A percentile compares a stretch with the other conserved stretches of the same genome.
phyloP scores from a whole-genome alignment of 2,888 invertebrate species.

The Acanthoscelides obtectus region DNA sequence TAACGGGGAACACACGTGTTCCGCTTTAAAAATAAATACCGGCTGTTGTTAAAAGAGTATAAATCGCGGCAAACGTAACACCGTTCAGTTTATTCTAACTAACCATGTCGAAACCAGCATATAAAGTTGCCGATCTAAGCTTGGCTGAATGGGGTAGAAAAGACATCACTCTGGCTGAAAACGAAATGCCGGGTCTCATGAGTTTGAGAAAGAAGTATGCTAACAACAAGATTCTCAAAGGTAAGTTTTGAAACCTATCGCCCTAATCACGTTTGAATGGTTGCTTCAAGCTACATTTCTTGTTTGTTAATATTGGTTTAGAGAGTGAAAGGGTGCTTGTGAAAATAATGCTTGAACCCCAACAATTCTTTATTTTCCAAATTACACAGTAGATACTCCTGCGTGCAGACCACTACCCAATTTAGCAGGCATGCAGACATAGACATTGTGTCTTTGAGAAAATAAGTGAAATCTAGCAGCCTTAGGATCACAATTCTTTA shows the following conservation, averaged over 20 bases:
- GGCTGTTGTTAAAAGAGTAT: not conserved
- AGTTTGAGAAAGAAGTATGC: conserved; percentile 88
- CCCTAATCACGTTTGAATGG: no score
- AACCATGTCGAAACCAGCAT: not conserved
- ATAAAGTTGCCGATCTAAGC: conserved; percentile 69
- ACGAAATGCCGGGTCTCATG: conserved; percentile 99
- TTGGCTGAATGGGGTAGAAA: conserved; percentile 95
- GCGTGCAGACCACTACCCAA: no score
- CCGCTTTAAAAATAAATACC: not conserved
- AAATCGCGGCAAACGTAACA: conserved; percentile 2
- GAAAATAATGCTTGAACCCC: no score
- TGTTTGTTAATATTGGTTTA: no score
- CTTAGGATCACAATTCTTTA: no score
- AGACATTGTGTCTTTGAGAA: no score
- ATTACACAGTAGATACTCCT: no score
- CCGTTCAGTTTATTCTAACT: conserved; percentile 14
- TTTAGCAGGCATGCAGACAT: no score
- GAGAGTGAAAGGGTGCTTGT: no score
- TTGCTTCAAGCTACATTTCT: no score
- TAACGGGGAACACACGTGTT: not conserved
- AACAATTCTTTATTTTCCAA: no score
- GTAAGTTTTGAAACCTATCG: not conserved
- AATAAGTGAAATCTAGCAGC: no score
- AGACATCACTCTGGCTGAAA: conserved; percentile 94
- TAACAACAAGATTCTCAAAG: conserved; percentile 79